Conservation (phyloP, 2,888 invertebrate species). For the Holacanthella duospinosa region DNA sequence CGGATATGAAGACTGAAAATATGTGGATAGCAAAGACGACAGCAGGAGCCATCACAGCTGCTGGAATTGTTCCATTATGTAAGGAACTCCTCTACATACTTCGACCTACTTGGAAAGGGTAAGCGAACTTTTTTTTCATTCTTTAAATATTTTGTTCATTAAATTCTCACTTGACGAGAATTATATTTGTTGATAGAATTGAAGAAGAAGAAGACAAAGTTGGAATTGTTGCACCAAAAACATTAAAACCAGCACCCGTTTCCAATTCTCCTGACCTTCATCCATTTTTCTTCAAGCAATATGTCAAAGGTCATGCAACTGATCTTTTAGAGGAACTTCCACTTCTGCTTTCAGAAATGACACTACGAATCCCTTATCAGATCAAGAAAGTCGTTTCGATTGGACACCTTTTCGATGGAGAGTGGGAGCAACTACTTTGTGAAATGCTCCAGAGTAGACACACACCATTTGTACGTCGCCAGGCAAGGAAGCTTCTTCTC, state of each 20-base stretch:
- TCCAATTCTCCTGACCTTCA: conserved; percentile 70
- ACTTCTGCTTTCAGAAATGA: conserved; percentile 89
- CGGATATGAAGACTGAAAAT: conserved; percentile 32
- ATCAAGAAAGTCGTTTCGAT: conserved; percentile 57
- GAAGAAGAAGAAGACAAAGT: neutral
- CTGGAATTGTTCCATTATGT: conserved; percentile 31
- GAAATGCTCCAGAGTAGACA: conserved; percentile 92
- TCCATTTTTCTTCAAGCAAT: conserved; percentile 85
- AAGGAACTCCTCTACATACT: conserved; percentile 33
- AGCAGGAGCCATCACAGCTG: conserved; percentile 29
- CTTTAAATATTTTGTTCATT: neutral
- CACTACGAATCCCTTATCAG: conserved; percentile 84
- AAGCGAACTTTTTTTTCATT: neutral
- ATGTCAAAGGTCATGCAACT: conserved; percentile 78
- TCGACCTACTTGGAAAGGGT: conserved; percentile 36
- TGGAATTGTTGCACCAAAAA: conserved; percentile 16
- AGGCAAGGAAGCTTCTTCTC: conserved; percentile 75
- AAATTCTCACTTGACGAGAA: neutral
- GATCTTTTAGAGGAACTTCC: conserved; percentile 92
- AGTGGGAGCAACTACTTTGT: conserved; percentile 70
- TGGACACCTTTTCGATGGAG: conserved; percentile 32
- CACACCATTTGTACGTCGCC: conserved; percentile 74
- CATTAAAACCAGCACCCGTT: conserved; percentile 25
- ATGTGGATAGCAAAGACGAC: conserved; percentile 36
- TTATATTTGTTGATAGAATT: neutral